Conservation (phyloP, 1,140 invertebrate genomes). For the Solenopsis fugax region DNA sequence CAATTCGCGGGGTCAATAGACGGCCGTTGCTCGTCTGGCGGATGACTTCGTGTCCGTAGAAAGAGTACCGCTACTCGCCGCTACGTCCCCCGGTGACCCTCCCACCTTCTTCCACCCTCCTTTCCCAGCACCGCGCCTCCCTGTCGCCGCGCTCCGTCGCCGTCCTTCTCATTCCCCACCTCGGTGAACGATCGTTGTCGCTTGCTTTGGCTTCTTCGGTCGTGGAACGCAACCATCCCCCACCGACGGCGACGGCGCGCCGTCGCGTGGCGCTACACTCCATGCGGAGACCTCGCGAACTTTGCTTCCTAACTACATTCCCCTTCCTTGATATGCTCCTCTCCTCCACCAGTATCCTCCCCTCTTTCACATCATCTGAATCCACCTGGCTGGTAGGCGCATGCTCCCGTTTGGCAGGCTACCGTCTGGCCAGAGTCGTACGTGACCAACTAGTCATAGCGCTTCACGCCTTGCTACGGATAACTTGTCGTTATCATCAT, state of each 20-base stretch:
- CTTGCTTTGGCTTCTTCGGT: conserved; percentile 52
- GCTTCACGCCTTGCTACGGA: conserved; percentile 50
- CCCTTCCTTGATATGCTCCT: conserved; percentile 45
- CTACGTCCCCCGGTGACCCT: conserved; percentile 80
- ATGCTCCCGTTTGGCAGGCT: conserved; percentile 61
- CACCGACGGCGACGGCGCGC: conserved; percentile 60
- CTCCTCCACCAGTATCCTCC: conserved; percentile 36
- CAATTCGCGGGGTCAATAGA: conserved; percentile 83
- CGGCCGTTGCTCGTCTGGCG: conserved; percentile 82
- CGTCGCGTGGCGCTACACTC: conserved; percentile 79
- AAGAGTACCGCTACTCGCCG: conserved; percentile 86
- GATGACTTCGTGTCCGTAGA: conserved; percentile 79
- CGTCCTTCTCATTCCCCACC: conserved; percentile 40
- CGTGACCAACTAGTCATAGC: conserved; percentile 38
- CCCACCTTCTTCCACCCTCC: conserved; percentile 59
- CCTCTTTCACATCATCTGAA: conserved; percentile 23
- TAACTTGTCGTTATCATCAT: background rate
- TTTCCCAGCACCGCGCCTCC: conserved; percentile 17
- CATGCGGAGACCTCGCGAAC: conserved; percentile 81
- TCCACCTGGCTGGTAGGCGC: conserved; percentile 68
- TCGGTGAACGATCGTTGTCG: conserved; percentile 17
- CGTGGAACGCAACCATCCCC: conserved; percentile 33
- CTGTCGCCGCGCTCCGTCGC: conserved; percentile 47
- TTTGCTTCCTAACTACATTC: conserved; percentile 53
- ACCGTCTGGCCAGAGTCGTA: conserved; percentile 65